phyloP scores from a whole-genome alignment of 2,113 vertebrate species.

The Heteronetta atricapilla region DNA sequence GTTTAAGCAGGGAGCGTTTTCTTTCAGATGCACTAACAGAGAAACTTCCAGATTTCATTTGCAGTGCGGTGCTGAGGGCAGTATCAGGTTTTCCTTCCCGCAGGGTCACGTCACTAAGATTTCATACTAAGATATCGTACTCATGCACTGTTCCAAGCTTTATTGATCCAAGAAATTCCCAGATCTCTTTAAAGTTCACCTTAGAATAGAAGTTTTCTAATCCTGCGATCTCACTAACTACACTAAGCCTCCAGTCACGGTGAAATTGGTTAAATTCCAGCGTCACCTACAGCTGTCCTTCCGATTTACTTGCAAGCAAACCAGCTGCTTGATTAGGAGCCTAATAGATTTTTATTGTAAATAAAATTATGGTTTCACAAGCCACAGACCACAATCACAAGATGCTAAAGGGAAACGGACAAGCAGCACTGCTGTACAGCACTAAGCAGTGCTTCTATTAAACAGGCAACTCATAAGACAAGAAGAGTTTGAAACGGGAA shows the following conservation, averaged over 20 bases:
- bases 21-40: background rate
- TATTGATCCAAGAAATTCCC: background rate
- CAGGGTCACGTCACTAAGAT: background rate
- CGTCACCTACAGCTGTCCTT: too few species aligned
- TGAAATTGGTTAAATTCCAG: background rate
- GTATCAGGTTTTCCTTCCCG: background rate
- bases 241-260: background rate
- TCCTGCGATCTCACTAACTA: background rate
- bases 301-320: background rate
- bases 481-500: background rate
- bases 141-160: background rate
- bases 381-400: background rate
- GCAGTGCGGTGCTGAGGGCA: background rate
- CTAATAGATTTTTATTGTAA: background rate
- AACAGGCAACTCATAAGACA: background rate
- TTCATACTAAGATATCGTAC: background rate
- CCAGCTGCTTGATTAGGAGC: background rate
- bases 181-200: background rate
- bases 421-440: background rate
- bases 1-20: background rate
- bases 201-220: background rate
- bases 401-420: accelerated
- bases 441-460: background rate
- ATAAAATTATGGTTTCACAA: background rate
- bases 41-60: background rate